These are phyloP conservation scores for Alaudala cheleensis DNA, from an alignment of 2,113 vertebrate genomes.

Conservation along the genomic window DNA sequence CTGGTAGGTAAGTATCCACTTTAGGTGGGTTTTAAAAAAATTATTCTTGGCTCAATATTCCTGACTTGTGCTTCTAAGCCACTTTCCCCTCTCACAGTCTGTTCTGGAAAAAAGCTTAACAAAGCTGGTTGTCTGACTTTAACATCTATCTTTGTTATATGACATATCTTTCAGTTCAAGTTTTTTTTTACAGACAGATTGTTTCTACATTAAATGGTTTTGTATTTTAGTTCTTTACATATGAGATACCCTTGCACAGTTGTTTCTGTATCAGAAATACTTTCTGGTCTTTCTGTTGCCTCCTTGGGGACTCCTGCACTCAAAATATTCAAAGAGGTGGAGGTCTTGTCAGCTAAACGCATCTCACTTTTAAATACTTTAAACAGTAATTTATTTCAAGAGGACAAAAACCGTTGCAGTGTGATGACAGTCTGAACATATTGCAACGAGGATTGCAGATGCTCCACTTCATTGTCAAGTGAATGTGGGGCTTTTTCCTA, in stretches of 20 bases:
- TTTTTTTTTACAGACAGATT: background rate
- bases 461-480: background rate
- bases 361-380: background rate
- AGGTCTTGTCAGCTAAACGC: background rate
- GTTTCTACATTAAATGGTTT: constrained; percentile 1
- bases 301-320: background rate
- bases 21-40: background rate
- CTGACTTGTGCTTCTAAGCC: background rate
- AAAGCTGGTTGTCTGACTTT: background rate
- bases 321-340: background rate
- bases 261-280: background rate
- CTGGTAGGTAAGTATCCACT: background rate
- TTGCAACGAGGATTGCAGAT: background rate
- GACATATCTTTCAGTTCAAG: background rate
- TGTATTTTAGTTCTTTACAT: background rate
- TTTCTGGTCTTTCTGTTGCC: background rate
- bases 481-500: background rate
- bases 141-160: background rate
- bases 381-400: background rate
- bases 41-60: background rate
- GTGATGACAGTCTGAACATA: background rate
- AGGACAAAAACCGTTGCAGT: background rate
- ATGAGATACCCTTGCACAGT: background rate
- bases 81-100: background rate
- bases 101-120: background rate